Base-by-base conservation (phyloP, 2,888 invertebrate species). In the Tipula unca region DNA sequence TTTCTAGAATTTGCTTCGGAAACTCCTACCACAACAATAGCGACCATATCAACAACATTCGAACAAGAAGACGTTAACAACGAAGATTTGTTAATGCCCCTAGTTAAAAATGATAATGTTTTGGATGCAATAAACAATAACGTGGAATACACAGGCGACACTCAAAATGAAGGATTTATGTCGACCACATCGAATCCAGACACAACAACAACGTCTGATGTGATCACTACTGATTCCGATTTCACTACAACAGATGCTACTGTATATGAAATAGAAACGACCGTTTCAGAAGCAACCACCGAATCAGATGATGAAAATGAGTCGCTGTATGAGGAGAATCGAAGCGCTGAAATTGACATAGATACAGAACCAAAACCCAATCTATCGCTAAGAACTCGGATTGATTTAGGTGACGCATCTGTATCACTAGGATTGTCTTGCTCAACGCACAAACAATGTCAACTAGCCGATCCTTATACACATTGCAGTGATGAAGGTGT, bases 371-470 rank as follows among this genome's bases (percentile, higher is more conserved):
- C 25, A 3, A n/a, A 29, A 85, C 20, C 48, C 13, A 39, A 85
- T 20, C 85, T 29, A 20, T 35, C 13, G 39, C 13, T 90, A 69
- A 90, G 90, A 32, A 90, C 91, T 85, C 90, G 91, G 86, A 90
- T 91, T 3, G 91, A 91, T 86, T 88, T 91, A 2, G 90, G 90
- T 1, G 88, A 90, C 86, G 91, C 90, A 85, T 89, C 91, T 35
- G 93, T 96, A 6, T 96, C 96, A 20, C 91, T 97, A 48, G 97
- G 97, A 6, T 92, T 95, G 88, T 91, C 93, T 3, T 97, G 97
- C 89, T 91, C 93, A 82, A 93, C 93, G 29, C 95, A 96, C 90
- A 91, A 94, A 39, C 96, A 97, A 90, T 97, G 97, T 89, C 94
- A 94, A 88, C 92, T 94, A 88, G 94, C 96, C 6, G 97, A 97